Evolutionary conservation across 2,888 invertebrate species (phyloP), one percentile per base, ranked within the genome.

Genomic region (Margaritifera margaritifera): DNA sequence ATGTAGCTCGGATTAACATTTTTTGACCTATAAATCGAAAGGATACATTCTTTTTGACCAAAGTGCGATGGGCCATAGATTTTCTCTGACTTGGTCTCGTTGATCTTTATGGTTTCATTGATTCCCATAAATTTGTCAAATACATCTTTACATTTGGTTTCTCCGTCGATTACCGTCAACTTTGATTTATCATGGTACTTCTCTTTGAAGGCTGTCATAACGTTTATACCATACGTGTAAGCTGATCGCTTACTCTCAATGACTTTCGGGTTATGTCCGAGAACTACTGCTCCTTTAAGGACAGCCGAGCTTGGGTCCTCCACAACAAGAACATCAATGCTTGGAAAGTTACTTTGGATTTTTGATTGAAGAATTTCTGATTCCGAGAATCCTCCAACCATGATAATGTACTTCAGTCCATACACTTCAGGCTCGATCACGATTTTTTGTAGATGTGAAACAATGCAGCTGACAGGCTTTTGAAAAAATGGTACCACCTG

Each of bases 261-360:
- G 24, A 59, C 20, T 24, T 59, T n/a, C 20, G 59, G 59, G 27
- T 59, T 59, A 20, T 59, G 24, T 59, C 24, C 59, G 6, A 59
- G 27, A 24, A 59, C 20, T 0, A 25, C 59, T 31, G 59, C 59
- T 59, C 59, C 59, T 25, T 59, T 59, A 18, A 59, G 20, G 8
- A 25, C 25, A 19, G 59, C 15, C 3, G 59, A 42, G 15, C 42
- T 15, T 42, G 42, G 42, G 42, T 15, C 42, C 3, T 42, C 11
- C 42, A 42, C 42, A 3, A 42, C 42, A 42, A 2, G 42, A 42
- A 42, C 42, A 42, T 42, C 15, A 0, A 42, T 42, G 42, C 42
- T 42, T 42, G 42, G 42, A 15, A 42, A 42, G 42, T 15, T 42
- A 15, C 3, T 42, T 42, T 42, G 42, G 42, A 42, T 42, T 42